Conservation (phyloP, 2,797 vertebrate species). For the Melopsittacus undulatus region DNA sequence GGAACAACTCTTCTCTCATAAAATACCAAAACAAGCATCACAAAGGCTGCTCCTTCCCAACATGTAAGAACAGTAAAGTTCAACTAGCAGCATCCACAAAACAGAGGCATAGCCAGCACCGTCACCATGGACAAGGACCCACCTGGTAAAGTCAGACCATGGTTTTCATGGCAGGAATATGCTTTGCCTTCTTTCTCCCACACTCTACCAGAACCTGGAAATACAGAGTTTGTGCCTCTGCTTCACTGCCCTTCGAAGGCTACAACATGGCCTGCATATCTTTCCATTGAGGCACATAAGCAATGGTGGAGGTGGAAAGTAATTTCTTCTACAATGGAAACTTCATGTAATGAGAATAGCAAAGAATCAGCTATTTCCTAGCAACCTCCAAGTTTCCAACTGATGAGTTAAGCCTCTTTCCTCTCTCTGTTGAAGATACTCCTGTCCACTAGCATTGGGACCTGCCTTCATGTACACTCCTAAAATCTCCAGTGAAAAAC, state of each 20-base stretch:
- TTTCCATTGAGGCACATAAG: background rate
- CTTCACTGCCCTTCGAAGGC: fast-evolving
- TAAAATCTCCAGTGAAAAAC: background rate
- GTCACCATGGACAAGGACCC: background rate
- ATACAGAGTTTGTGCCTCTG: background rate
- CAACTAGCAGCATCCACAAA: fast-evolving
- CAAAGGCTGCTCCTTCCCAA: background rate
- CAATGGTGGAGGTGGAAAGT: background rate
- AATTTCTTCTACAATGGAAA: background rate
- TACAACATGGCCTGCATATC: background rate
- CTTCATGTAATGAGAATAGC: background rate
- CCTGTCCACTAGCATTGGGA: fast-evolving
- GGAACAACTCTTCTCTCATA: background rate
- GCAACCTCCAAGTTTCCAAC: background rate
- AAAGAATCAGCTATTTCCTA: background rate
- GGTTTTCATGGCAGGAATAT: background rate
- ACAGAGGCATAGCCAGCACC: background rate
- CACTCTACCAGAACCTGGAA: background rate
- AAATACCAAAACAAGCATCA: background rate
- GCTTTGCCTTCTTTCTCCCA: background rate
- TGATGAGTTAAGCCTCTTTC: background rate
- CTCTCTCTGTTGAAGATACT: background rate
- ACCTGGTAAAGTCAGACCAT: background rate
- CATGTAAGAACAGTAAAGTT: background rate
- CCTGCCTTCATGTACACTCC: background rate